Conservation (phyloP, 2,797 vertebrate genomes). For the Saguinus oedipus region DNA sequence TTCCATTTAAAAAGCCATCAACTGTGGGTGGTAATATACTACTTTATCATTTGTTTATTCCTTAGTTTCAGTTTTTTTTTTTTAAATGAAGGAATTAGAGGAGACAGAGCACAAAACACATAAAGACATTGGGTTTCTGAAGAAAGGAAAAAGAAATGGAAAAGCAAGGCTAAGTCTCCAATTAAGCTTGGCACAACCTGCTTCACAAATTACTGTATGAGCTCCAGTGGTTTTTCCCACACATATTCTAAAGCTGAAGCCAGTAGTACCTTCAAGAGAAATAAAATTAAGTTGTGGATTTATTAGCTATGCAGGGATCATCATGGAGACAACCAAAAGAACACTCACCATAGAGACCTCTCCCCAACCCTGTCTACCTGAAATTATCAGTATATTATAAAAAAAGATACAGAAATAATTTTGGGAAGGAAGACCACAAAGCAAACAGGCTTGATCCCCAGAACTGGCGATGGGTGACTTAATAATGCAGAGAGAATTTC, state of each 20-base stretch:
- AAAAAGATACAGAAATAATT: constrained; percentile 50
- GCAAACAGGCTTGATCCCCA: not conserved
- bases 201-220: constrained; percentile 39
- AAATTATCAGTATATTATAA: constrained; percentile 56
- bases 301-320: constrained; percentile 62
- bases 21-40: not conserved
- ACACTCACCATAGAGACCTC: constrained; percentile 54
- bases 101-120: constrained; percentile 19
- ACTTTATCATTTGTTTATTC: constrained; percentile 54
- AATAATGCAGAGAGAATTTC: constrained; percentile 25
- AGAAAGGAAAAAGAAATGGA: constrained; percentile 19
- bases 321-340: constrained; percentile 61
- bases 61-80: not conserved
- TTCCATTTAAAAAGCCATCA: constrained; percentile 44
- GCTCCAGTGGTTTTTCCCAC: not conserved
- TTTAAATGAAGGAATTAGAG: constrained; percentile 23
- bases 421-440: constrained; percentile 13
- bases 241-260: constrained; percentile 44
- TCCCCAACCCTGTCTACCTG: not conserved
- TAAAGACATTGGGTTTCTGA: constrained; percentile 3
- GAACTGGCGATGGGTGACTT: not conserved
- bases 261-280: constrained; percentile 55
- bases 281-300: constrained; percentile 62
- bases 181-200: constrained; percentile 18
- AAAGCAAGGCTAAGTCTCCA: not conserved